Base-by-base conservation (phyloP, 2,888 invertebrate genomes). In the Drosophila histrio region DNA sequence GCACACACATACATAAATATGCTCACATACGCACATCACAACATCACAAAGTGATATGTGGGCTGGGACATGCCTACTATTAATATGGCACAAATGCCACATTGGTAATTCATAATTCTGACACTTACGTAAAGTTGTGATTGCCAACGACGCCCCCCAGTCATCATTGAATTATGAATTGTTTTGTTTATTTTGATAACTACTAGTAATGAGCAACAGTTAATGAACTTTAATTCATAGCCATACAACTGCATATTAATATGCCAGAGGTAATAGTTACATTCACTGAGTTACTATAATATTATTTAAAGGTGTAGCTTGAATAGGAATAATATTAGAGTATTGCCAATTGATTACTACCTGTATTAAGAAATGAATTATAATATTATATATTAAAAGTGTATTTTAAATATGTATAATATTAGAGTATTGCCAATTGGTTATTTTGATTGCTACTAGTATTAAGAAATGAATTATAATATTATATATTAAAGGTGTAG, bases 81-180 rank as follows among this genome's bases (percentile, higher is more conserved):
- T 76, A 76, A 61, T 69, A 86, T 65, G 60, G 39, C 62, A 65
- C 44, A 58, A 39, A 53, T 41, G 41, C 39, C 39, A 41, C 53
- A 53, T 58, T 58, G 53, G 68, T 76, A 76, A 86, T 80, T 80
- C 83, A 86, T 79, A 69, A 79, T 63, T 64, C 50, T 67, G 59
- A 43, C 61, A 36, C 61, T 64, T 71, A 78, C 57, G 79, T 61
- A 72, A 49, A 53, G 60, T 53, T 66, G 17, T 17, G 19, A 38
- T 32, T 47, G 56, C 53, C 41, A 52, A 74, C 61, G 43, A 74
- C 61, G 43, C 50, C 66, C 36, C 36, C 19, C 7, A 15, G n/a
- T 21, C 13, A 7, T 36, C 34, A 22, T 11, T 36, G 7, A 44
- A 1, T 22, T 49, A 26, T 11, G 1, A 15, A 50, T 17, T 13